Base-by-base conservation (phyloP, 2,113 vertebrate genomes). In the Neodontobutis hainanensis region DNA sequence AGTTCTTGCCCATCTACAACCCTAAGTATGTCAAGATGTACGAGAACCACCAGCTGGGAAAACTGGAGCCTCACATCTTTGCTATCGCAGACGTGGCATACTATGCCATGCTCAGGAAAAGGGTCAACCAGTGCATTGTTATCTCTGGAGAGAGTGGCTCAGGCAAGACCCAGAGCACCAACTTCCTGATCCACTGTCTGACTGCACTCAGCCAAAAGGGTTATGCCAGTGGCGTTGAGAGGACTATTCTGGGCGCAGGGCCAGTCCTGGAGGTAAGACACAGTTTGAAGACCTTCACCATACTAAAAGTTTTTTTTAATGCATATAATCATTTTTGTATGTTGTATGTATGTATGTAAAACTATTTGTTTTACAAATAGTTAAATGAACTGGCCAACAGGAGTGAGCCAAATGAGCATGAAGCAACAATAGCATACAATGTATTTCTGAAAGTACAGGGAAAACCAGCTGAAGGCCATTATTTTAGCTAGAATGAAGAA, bases 11-110 rank as follows among this genome's bases (percentile, higher is more conserved):
- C 78, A 99, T 99, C 85, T 99, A 99, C 89, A 99, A 99, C 83
- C 97, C 97, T 6, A 99, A 99, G 77, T 99, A 99, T 0, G 96
- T 99, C 82, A 98, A 98, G 92, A 95, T 97, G 93, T 99, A 99
- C 3, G 96, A 98, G 89, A 98, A 96, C 85, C 97, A 98, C 90
- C 95, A 97, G 80, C 93, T 99, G 56, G 97, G 97, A 14, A 96
- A 96, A 89, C 50, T 99, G 88, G 96, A 99, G 88, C 97, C 97
- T 3, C 97, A 99, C 50, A 98, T 99, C 82, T 99, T 99, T 3
- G 97, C 97, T 2, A 95, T 99, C 14, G 97, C 97, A 0, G 97
- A 99, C 2, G 97, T 97, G 63, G 94, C 97, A 14, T 99, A 98
- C 86, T 95, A 98, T 14, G 91, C 97, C 56, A 98, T 99, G 97